A percentile compares a stretch with the other conserved stretches of the same genome.
Conservation (phyloP, 2,888 invertebrate species). For the Dichetophora obliterata region DNA sequence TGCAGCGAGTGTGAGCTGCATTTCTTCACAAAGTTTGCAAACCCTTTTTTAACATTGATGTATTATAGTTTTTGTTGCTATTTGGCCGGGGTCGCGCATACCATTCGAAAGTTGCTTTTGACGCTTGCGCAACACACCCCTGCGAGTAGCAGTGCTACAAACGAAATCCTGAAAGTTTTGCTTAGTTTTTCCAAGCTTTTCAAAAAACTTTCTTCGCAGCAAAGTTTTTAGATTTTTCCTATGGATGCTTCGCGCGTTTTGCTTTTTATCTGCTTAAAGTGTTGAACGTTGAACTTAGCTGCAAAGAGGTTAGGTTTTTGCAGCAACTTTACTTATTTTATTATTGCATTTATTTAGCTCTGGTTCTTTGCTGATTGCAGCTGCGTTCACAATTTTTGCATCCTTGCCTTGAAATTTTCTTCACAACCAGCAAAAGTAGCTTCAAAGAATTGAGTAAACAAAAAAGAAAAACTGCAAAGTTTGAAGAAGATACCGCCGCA, state of each 20-base stretch:
- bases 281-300: slow-evolving; percentile 41
- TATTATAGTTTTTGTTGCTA: not conserved
- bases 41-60: slow-evolving; percentile 1
- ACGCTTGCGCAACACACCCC: not conserved
- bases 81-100: not conserved
- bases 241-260: slow-evolving; percentile 14
- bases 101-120: not conserved
- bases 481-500: slow-evolving; percentile 7
- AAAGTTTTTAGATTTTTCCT: slow-evolving; percentile 25
- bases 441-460: not conserved
- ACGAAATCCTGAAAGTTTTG: slow-evolving; percentile 14
- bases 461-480: slow-evolving; percentile 17
- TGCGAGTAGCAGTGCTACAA: not conserved
- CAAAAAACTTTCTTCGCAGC: not conserved
- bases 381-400: slow-evolving; percentile 14
- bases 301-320: not conserved
- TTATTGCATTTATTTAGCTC: slow-evolving; percentile 33
- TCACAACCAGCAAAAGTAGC: not conserved
- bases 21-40: slow-evolving; percentile 13
- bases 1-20: not conserved
- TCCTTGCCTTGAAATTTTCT: not conserved
- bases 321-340: slow-evolving; percentile 30
- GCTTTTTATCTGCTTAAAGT: slow-evolving; percentile 46
- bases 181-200: slow-evolving; percentile 14
- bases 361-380: slow-evolving; percentile 32